These are phyloP conservation scores for Pipistrellus pipistrellus DNA, from an alignment of 2,797 vertebrate genomes.

Conservation along the genomic window DNA sequence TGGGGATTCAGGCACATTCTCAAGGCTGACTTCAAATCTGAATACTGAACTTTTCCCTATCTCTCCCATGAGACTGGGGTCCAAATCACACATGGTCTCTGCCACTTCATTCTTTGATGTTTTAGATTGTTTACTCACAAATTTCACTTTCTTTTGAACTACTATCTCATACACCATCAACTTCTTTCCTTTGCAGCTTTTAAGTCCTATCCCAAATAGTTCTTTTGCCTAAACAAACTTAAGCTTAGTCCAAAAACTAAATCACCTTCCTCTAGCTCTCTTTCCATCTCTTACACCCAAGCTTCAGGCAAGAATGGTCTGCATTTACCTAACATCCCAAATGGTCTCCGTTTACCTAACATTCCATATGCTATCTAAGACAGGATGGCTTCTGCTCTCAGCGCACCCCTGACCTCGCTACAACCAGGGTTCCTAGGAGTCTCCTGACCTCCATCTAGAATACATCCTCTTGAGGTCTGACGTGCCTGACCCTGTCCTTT, in stretches of 20 bases:
- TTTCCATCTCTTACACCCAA: background rate
- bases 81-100: background rate
- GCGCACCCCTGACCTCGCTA: background rate
- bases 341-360: background rate
- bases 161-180: background rate
- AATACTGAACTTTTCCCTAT: background rate
- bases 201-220: background rate
- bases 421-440: background rate
- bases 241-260: background rate
- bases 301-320: background rate
- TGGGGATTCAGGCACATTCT: background rate
- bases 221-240: background rate
- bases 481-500: background rate
- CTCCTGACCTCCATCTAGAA: background rate
- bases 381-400: background rate
- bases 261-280: background rate
- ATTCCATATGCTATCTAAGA: background rate
- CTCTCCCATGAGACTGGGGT: background rate
- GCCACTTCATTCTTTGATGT: constrained; percentile 28
- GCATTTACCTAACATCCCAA: background rate
- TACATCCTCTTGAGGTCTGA: background rate
- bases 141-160: constrained; percentile 30
- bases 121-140: constrained; percentile 15
- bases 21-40: background rate
- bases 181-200: background rate